These are phyloP conservation scores for Chymomyza costata DNA, from an alignment of 1,140 invertebrate species.

Conservation along the genomic window DNA sequence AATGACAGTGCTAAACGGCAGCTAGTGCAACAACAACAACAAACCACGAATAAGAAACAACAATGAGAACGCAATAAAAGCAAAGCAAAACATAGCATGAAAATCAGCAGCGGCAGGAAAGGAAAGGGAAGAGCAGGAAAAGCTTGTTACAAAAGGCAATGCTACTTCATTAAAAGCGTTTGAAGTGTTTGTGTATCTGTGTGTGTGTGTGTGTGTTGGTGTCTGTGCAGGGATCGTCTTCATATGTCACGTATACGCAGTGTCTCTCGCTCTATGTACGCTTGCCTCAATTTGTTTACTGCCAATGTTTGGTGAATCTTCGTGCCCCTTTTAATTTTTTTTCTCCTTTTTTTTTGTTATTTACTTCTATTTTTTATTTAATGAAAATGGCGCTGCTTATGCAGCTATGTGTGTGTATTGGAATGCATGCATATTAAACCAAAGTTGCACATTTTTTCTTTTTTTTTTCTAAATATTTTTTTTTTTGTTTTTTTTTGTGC, in stretches of 20 bases:
- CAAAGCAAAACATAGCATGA: conserved; percentile 5
- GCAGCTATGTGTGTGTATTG: conserved; percentile 11
- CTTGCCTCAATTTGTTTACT: no score
- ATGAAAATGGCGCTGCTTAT: conserved; percentile 45
- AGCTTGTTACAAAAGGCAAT: conserved; percentile 22
- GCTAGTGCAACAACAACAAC: not conserved
- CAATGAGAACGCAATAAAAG: conserved; percentile 18
- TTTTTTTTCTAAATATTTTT: conserved; percentile 1
- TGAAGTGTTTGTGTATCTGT: conserved; percentile 12
- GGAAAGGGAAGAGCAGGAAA: not conserved
- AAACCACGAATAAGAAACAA: not conserved
- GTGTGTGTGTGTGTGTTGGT: not conserved
- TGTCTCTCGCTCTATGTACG: no score
- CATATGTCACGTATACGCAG: conserved; percentile 48
- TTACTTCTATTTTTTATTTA: conserved; percentile 24
- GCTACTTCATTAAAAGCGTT: conserved; percentile 48
- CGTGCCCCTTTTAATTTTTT: not conserved
- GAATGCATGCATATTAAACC: conserved; percentile 28
- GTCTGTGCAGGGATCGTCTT: conserved; percentile 11
- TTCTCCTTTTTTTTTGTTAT: not conserved
- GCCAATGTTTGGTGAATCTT: no score
- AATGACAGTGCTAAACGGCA: conserved; percentile 29
- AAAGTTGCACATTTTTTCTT: conserved; percentile 32
- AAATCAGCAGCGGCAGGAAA: not conserved
- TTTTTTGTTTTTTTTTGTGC: not conserved